Base-by-base conservation (phyloP, 2,888 invertebrate genomes). In the Onchidella celtica region DNA sequence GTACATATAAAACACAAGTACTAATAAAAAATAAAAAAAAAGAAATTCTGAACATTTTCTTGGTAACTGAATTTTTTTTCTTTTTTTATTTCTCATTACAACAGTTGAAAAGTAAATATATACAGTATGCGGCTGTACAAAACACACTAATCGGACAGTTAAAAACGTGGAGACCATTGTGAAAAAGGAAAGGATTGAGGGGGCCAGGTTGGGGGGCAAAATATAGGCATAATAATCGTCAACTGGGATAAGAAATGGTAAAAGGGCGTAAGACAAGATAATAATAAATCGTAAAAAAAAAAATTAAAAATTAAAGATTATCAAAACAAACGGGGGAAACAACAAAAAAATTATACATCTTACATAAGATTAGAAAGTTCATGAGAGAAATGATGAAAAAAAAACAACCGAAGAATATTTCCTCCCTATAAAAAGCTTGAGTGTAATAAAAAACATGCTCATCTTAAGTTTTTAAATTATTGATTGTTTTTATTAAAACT, bases 51-150 rank as follows among this genome's bases (percentile, higher is more conserved):
- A n/a, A n/a, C n/a, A n/a, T n/a, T n/a, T n/a, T n/a, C n/a, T 61
- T 17, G 61, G 61, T 61, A 61, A 61, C 61, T 61, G 61, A 61
- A 36, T 59, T 14, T 63, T 57, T 17, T 57, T 32, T 70, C 47
- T 59, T 59, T 29, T 73, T 47, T 73, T 73, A 34, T 32, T 73
- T 59, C 73, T 73, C 34, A 59, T 32, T 73, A 73, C 57, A 73
- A 73, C 59, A 59, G 57, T 34, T 57, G 73, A 59, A 59, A 73
- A 55, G 59, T 73, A 57, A 59, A 59, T 73, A 73, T 73, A 27
- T 73, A 73, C 59, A 73, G 55, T 61, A 59, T 57, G 24, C 40
- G n/a, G n/a, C 40, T 36, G 40, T 38, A 38, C 69, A 69, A 36
- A 61, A 21, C 61, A 61, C 61, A 17, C 61, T 61, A 61, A n/a